Conservation (phyloP, 2,113 vertebrate species). For the Stercorarius parasiticus region DNA sequence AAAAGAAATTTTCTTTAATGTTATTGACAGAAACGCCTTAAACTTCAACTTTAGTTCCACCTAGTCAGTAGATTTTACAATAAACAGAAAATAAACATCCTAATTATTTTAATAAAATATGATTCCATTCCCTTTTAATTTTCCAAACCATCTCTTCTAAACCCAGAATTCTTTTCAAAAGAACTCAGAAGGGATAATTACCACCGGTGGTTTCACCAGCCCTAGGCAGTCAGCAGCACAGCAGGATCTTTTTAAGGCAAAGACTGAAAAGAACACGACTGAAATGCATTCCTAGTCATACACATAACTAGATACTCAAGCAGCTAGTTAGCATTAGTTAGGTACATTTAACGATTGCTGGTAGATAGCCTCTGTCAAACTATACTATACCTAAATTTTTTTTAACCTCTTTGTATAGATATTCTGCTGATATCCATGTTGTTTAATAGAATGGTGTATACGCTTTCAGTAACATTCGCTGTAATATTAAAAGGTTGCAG, state of each 20-base stretch:
- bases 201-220: neutral
- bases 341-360: neutral
- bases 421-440: neutral
- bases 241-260: neutral
- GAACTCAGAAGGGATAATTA: neutral
- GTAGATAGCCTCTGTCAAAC: neutral
- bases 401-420: neutral
- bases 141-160: neutral
- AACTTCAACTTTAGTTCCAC: neutral
- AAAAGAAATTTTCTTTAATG: neutral
- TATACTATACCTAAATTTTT: neutral
- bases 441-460: neutral
- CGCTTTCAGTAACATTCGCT: neutral
- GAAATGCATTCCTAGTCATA: neutral
- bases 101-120: neutral
- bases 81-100: neutral
- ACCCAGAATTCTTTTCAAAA: neutral
- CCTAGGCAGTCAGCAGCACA: neutral
- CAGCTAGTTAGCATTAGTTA: neutral
- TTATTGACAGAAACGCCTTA: neutral
- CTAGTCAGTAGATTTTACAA: neutral
- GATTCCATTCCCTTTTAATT: neutral
- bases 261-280: neutral
- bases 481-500: neutral
- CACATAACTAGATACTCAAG: neutral